Evolutionary conservation across 2,797 vertebrate genomes (phyloP), one percentile per base, ranked within the genome.

Genomic region (Streptopelia turtur): DNA sequence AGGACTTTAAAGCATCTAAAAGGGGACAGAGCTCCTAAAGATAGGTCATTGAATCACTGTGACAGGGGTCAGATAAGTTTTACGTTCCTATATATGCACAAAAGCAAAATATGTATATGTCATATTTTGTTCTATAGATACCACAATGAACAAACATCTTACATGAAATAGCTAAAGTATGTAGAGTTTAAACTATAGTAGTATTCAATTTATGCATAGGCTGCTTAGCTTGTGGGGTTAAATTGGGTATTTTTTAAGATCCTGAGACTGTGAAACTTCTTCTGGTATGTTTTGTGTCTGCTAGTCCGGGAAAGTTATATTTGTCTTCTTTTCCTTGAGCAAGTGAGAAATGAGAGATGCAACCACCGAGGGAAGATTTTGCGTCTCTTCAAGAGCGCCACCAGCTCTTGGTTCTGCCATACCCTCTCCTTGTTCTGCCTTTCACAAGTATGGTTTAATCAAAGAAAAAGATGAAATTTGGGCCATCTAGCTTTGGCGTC

Each of bases 371-470:
- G 39, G 56, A 70, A 90, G 77, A 63, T 79, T 69, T 66, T 87
- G 59, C 61, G 37, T 84, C 80, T 87, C 66, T 95, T 88, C 74
- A 63, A 69, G 66, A 79, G 22, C 55, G 31, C n/a, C 31, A 47
- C 33, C 61, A 17, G 20, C 57, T 88, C 27, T 65, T 82, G 41
- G 22, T 69, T 88, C 72, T 70, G n/a, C 37, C 30, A 0, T 68
- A 66, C 30, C 13, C 7, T 87, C 20, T 47, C 88, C 95, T 94
- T 90, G 17, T 93, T 93, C 92, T 84, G n/a, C 16, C 0, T 87
- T 88, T 95, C 52, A 45, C 56, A 84, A 84, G 66, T 66, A 10
- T 37, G 64, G n/a, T 83, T 88, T 87, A 56, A 70, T 90, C 66
- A 92, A 94, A 95, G 86, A 90, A 89, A 63, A 93, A 15, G 43